phyloP scores from a whole-genome alignment of 2,888 invertebrate species.

The Himalopsyche tibetana region DNA sequence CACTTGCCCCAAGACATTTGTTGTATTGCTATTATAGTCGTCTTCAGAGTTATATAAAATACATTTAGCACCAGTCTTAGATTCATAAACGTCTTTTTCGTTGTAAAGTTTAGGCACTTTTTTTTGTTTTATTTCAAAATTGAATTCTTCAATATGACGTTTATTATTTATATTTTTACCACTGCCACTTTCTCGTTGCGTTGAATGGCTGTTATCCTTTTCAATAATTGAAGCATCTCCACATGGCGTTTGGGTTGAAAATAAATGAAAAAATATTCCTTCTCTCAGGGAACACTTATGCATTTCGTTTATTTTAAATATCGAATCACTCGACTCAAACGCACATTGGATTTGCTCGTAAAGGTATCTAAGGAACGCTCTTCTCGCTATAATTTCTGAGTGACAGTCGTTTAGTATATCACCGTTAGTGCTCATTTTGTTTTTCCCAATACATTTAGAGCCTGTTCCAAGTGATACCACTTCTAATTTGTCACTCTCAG shows the following conservation, averaged over 20 bases:
- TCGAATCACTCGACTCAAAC: constrained; percentile 69
- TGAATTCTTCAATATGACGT: background rate
- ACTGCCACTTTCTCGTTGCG: constrained; percentile 67
- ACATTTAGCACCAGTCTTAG: constrained; percentile 92
- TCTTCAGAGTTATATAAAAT: constrained; percentile 69
- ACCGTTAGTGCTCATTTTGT: constrained; percentile 81
- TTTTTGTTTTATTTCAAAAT: constrained; percentile 9
- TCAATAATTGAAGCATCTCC: constrained; percentile 93
- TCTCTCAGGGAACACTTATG: constrained; percentile 76
- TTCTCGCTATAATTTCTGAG: constrained; percentile 91
- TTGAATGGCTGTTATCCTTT: constrained; percentile 48
- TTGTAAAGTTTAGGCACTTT: constrained; percentile 67
- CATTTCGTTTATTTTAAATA: constrained; percentile 69
- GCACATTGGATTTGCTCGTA: constrained; percentile 79
- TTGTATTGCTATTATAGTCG: background rate
- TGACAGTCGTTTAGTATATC: constrained; percentile 92
- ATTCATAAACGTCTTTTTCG: constrained; percentile 70
- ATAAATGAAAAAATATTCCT: constrained; percentile 86
- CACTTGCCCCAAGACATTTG: constrained; percentile 82
- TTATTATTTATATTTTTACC: background rate
- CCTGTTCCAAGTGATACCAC: constrained; percentile 93
- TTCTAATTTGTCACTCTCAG: constrained; percentile 69
- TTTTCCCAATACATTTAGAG: constrained; percentile 91
- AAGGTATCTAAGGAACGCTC: constrained; percentile 88
- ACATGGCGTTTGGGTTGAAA: constrained; percentile 92